Conservation (phyloP, 2,888 invertebrate genomes). For the Deroplatys truncata region DNA sequence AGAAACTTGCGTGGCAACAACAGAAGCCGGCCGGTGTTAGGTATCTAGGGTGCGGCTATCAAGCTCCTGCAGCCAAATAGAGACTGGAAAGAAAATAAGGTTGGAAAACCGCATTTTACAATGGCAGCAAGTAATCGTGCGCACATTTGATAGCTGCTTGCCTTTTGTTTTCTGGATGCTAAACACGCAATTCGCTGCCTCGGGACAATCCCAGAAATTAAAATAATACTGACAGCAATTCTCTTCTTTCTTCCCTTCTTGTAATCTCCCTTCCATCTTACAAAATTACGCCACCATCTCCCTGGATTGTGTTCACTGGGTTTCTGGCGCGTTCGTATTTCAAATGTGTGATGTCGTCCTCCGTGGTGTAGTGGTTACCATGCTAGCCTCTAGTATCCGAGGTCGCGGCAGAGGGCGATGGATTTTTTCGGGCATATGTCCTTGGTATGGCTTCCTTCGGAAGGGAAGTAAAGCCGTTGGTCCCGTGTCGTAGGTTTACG, state of each 20-base stretch:
- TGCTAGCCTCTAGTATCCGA: too few relatives aligned
- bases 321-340: neutral
- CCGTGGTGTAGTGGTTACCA: too few relatives aligned
- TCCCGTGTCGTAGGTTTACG: too few relatives aligned
- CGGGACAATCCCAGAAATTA: constrained; percentile 15
- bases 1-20: neutral
- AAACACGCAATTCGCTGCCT: constrained; percentile 19
- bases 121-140: constrained; percentile 18
- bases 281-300: neutral
- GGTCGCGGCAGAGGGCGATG: too few relatives aligned
- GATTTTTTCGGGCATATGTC: too few relatives aligned
- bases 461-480: too few relatives aligned
- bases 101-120: constrained; percentile 27
- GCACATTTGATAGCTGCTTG: neutral
- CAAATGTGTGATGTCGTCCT: neutral
- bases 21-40: neutral
- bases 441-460: too few relatives aligned
- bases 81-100: constrained; percentile 17
- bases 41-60: constrained; percentile 1
- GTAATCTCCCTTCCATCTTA: neutral
- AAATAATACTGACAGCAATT: constrained; percentile 19
- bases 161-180: neutral
- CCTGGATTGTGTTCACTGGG: neutral
- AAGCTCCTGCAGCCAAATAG: neutral
- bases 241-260: neutral